These are phyloP conservation scores for Staurois parvus DNA, from an alignment of 2,797 vertebrate species.

Conservation along the genomic window DNA sequence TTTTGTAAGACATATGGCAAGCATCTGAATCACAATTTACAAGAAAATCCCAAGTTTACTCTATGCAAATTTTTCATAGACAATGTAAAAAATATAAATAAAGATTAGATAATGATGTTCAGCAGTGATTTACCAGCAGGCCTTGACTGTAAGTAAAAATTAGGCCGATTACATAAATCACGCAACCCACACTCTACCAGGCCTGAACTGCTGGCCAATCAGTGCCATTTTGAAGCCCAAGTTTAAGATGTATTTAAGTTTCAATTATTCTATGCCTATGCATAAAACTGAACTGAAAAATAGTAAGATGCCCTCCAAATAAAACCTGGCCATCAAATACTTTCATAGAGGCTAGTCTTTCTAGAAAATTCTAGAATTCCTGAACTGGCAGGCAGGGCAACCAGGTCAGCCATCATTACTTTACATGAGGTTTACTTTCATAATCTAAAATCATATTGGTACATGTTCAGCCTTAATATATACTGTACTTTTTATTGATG, in stretches of 20 bases:
- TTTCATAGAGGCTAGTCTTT: too few relatives aligned
- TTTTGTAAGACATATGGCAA: slow-evolving; percentile 20
- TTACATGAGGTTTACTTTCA: too few relatives aligned
- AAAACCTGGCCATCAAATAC: too few relatives aligned
- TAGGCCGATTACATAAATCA: neutral
- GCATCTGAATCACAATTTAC: slow-evolving; percentile 15
- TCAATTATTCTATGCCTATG: too few relatives aligned
- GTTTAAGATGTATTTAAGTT: neutral
- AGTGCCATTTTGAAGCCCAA: neutral
- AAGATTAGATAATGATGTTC: neutral
- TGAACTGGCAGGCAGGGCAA: too few relatives aligned
- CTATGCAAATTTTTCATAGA: neutral
- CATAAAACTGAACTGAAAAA: too few relatives aligned
- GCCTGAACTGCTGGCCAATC: neutral
- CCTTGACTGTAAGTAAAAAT: too few relatives aligned
- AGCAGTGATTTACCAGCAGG: neutral
- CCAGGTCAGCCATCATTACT: too few relatives aligned
- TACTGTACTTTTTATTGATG: neutral
- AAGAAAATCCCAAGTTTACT: neutral
- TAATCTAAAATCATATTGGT: too few relatives aligned
- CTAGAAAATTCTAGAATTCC: too few relatives aligned
- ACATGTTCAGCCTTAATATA: neutral
- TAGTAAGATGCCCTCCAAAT: too few relatives aligned
- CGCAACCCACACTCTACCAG: neutral
- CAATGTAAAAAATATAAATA: neutral